Evolutionary conservation across 1,140 invertebrate species (phyloP).

Genomic region (Zaprionus inermis): DNA sequence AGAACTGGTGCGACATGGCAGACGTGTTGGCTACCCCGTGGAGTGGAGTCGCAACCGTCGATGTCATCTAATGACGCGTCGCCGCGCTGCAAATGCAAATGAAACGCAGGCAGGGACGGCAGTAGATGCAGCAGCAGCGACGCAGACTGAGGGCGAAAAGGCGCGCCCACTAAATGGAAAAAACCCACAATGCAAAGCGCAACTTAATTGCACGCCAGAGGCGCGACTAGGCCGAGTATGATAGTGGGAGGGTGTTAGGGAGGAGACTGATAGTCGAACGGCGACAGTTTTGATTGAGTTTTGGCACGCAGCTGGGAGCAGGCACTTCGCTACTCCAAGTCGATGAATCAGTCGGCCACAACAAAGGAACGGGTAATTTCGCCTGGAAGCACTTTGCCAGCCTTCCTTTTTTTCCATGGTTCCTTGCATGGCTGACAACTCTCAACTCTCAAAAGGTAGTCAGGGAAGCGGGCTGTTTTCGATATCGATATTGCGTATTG

Average conservation of each 20-base stretch:
- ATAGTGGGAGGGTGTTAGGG: neutral
- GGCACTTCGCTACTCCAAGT: neutral
- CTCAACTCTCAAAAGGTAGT: constrained; percentile 2
- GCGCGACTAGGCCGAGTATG: constrained; percentile 19
- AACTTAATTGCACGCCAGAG: constrained; percentile 66
- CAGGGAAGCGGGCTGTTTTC: neutral
- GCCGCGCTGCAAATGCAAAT: constrained; percentile 68
- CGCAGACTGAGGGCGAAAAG: constrained; percentile 43
- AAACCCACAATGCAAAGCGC: constrained; percentile 69
- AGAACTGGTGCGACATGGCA: neutral
- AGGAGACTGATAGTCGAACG: constrained; percentile 41
- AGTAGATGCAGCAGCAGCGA: constrained; percentile 2
- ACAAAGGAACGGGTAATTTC: constrained; percentile 60
- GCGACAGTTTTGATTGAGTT: constrained; percentile 80
- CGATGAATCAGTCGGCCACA: constrained; percentile 62
- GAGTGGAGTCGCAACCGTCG: constrained; percentile 32
- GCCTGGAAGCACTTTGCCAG: constrained; percentile 16
- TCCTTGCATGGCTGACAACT: neutral
- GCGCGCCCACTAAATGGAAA: constrained; percentile 70
- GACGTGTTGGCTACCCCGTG: constrained; percentile 49
- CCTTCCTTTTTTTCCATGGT: neutral
- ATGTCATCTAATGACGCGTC: constrained; percentile 62
- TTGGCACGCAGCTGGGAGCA: constrained; percentile 48
- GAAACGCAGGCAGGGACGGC: constrained; percentile 25
- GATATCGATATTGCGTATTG: constrained; percentile 13